Evolutionary conservation across 2,113 vertebrate genomes (phyloP).

Genomic region (Pangasianodon hypophthalmus): DNA sequence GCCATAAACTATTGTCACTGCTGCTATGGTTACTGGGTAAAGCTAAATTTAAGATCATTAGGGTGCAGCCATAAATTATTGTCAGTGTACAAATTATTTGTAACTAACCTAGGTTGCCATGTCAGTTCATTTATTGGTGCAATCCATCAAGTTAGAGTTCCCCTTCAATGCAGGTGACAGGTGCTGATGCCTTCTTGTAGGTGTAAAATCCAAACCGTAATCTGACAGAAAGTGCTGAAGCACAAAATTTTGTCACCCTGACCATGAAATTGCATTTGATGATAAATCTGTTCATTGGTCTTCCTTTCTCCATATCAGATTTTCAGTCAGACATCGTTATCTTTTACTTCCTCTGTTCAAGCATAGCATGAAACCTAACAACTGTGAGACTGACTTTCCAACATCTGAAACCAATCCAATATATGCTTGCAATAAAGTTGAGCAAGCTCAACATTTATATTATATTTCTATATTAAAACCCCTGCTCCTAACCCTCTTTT

Average conservation of each 20-base stretch:
- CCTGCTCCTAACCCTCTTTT: neutral
- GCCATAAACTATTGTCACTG: neutral
- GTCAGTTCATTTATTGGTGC: constrained; percentile 38
- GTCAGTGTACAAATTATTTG: neutral
- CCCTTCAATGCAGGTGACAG: constrained; percentile 18
- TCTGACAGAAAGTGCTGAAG: constrained; percentile 39
- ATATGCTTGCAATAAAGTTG: constrained; percentile 32
- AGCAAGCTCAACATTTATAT: neutral
- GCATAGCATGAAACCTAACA: constrained; percentile 23
- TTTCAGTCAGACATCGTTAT: constrained; percentile 34
- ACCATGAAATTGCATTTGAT: constrained; percentile 52
- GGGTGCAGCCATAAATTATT: neutral
- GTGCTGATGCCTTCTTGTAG: constrained; percentile 33
- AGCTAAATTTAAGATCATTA: neutral
- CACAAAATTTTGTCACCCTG: constrained; percentile 11
- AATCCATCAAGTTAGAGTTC: constrained; percentile 37
- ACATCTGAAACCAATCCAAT: constrained; percentile 15
- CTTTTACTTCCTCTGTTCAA: constrained; percentile 7
- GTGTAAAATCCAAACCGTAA: constrained; percentile 38
- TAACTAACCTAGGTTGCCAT: neutral
- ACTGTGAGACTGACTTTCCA: constrained; percentile 20
- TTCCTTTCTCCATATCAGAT: constrained; percentile 29
- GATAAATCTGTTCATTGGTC: constrained; percentile 38
- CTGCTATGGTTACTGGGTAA: neutral
- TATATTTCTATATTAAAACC: neutral